phyloP scores from a whole-genome alignment of 2,113 vertebrate species.

The Coptodon bakossiorum region DNA sequence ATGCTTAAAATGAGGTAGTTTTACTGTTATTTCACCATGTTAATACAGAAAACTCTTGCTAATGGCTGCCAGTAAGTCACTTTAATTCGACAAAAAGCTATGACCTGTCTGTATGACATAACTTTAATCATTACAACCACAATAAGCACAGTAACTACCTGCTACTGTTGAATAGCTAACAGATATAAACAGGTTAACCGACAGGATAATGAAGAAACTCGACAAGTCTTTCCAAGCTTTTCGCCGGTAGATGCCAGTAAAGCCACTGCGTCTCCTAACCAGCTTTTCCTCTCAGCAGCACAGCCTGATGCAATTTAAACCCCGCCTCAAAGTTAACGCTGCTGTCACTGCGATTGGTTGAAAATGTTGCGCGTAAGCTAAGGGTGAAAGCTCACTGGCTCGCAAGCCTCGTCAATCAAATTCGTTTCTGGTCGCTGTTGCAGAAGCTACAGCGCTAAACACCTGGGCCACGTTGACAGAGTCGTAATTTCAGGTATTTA shows the following conservation, averaged over 20 bases:
- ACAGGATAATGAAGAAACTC: background rate
- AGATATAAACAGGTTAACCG: background rate
- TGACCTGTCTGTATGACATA: background rate
- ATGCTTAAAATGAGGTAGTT: background rate
- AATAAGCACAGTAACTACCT: background rate
- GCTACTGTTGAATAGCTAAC: background rate
- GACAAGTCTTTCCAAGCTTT: background rate
- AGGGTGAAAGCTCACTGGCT: background rate
- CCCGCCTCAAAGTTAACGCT: background rate
- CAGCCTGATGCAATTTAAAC: slow-evolving; percentile 12
- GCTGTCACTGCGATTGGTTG: slow-evolving; percentile 3
- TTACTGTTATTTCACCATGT: background rate
- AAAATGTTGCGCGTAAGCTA: rapidly evolving
- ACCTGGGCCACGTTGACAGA: background rate
- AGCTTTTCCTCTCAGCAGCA: background rate
- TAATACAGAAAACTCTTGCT: background rate
- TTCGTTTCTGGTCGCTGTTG: background rate
- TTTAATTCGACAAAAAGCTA: background rate
- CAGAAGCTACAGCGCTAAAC: background rate
- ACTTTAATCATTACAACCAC: background rate
- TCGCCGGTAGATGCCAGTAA: background rate
- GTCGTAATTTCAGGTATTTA: background rate
- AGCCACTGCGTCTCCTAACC: background rate
- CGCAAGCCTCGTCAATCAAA: background rate
- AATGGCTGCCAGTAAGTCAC: background rate